Evolutionary conservation across 2,113 vertebrate genomes (phyloP).

Genomic region (Myiagra hebetior): DNA sequence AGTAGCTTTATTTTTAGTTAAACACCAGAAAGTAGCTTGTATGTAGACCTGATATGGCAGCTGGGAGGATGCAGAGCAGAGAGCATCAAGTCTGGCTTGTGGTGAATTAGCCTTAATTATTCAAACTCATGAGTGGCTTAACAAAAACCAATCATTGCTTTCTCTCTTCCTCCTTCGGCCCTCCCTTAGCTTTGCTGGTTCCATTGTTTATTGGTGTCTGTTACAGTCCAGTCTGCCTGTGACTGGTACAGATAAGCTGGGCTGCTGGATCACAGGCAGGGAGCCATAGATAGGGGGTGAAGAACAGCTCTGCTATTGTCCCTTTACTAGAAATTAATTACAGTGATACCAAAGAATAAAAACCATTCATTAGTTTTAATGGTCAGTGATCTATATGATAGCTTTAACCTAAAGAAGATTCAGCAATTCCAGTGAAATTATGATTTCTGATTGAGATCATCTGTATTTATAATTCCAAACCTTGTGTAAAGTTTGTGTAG

Average conservation of each 20-base stretch:
- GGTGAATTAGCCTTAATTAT: not conserved
- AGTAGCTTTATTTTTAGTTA: not conserved
- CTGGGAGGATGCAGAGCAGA: not conserved
- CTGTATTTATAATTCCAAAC: not conserved
- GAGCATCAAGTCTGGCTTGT: not conserved
- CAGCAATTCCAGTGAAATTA: not conserved
- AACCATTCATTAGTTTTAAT: not conserved
- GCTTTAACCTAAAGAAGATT: not conserved
- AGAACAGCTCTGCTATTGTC: conserved; percentile 7
- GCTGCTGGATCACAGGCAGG: not conserved
- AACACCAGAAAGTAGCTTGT: not conserved
- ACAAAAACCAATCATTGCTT: not conserved
- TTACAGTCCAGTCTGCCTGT: not conserved
- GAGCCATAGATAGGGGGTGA: not conserved
- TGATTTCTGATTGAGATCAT: not conserved
- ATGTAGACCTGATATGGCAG: not conserved
- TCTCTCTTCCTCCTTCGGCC: not conserved
- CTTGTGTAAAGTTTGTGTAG: not conserved
- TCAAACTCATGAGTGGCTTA: not conserved
- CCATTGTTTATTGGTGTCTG: conserved; percentile 3
- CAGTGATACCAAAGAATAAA: not conserved
- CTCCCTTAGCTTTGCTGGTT: not conserved
- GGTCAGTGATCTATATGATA: not conserved
- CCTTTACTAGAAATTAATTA: not conserved
- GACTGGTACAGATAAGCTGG: conserved; percentile 32